Conservation (phyloP, 2,797 vertebrate genomes). For the Acrocephalus scirpaceus region DNA sequence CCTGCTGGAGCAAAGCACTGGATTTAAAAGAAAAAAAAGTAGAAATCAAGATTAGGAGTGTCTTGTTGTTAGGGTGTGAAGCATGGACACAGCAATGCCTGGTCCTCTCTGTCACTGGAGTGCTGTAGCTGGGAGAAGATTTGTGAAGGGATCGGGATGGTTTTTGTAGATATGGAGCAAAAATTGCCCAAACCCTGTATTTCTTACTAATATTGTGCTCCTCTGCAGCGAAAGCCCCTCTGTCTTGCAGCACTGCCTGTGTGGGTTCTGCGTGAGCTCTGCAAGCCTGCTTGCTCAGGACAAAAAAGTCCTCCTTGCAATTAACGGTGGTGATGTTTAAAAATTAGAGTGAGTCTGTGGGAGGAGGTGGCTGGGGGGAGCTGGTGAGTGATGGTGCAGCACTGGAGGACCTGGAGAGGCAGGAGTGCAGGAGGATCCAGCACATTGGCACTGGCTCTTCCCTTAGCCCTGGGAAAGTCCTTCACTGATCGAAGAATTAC, state of each 20-base stretch:
- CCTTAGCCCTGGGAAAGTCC: slow-evolving; percentile 51
- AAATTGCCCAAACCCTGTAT: not conserved
- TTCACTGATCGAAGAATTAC: not conserved
- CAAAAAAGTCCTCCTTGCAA: not conserved
- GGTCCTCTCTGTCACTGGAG: fast-evolving
- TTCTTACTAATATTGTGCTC: not conserved
- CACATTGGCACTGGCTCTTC: not conserved
- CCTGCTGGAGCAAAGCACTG: not conserved
- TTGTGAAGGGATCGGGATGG: no score
- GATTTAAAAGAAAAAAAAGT: not conserved
- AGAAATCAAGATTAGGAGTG: not conserved
- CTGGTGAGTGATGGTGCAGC: not conserved
- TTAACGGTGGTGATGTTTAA: not conserved
- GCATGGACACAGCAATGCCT: fast-evolving
- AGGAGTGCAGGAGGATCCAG: not conserved
- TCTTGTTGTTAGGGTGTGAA: not conserved
- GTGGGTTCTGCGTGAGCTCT: not conserved
- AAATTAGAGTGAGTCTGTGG: not conserved
- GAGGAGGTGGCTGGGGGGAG: not conserved
- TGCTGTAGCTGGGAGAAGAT: not conserved
- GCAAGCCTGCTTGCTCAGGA: fast-evolving
- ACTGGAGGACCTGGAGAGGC: not conserved
- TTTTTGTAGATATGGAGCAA: not conserved
- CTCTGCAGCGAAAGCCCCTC: fast-evolving
- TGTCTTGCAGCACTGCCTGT: not conserved